Base-by-base conservation (phyloP, 2,888 invertebrate species). In the Acanthosepion lycidas region DNA sequence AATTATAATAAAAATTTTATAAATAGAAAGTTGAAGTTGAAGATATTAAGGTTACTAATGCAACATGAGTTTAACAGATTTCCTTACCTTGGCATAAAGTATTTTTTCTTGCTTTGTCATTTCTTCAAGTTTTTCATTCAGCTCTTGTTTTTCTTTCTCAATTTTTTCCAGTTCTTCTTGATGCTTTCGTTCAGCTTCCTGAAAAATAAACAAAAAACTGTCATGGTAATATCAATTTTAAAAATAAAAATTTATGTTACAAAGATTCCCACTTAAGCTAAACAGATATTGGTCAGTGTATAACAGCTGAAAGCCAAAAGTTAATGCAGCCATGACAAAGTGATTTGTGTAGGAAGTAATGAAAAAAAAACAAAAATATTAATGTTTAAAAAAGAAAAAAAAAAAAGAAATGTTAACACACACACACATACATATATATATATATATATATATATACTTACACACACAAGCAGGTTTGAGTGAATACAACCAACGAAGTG, bases 101-200 rank as follows among this genome's bases (percentile, higher is more conserved):
- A 97, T 97, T 95, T 98, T 97, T 92, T 98, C 97, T 95, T 98
- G 98, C 95, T 97, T 97, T 95, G 98, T 97, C 97, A 98, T 98
- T 94, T 98, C 98, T 95, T 98, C 98, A 95, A 98, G 97, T 96
- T 98, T 98, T 95, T 98, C 97, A 94, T 96, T 96, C 55, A 97
- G 96, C 64, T 97, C 97, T 55, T 96, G 95, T 95, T 97, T 97
- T 94, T 97, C 97, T 95, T 97, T 96, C 91, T 97, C 96, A 93
- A 96, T 95, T 94, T 96, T 96, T 95, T 97, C 97, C 64, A 98
- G 97, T 94, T 98, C 97, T 95, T 98, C 98, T 97, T 98, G 97
- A 95, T 97, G 97, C 95, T 97, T 97, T 93, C 97, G 97, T 95
- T 98, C 98, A 64, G 97, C 97, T 96, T 97, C 97, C 97, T 97